These are phyloP conservation scores for Philotrypesis tridentata DNA, from an alignment of 1,140 invertebrate species.

Conservation along the genomic window DNA sequence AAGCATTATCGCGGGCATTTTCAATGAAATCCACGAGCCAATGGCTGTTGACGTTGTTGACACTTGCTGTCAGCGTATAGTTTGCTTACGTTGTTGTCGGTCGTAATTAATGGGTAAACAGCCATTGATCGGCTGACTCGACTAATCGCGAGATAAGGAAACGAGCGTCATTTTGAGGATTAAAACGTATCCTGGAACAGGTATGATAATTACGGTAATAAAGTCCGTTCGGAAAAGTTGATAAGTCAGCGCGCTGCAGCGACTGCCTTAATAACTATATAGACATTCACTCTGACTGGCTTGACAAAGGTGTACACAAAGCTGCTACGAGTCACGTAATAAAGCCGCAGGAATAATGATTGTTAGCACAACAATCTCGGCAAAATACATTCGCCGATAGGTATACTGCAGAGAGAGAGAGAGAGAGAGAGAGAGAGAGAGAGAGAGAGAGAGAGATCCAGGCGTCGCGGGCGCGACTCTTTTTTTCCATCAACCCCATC, in stretches of 20 bases:
- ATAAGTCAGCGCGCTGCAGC: too few relatives aligned
- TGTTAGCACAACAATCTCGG: neutral
- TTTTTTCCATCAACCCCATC: neutral
- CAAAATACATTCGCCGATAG: neutral
- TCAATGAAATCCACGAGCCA: too few relatives aligned
- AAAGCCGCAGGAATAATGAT: too few relatives aligned
- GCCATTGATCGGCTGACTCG: neutral
- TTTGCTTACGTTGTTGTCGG: too few relatives aligned
- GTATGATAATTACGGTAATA: neutral
- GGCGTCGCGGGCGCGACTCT: too few relatives aligned
- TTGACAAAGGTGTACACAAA: neutral
- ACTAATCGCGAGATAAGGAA: neutral
- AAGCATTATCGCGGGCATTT: too few relatives aligned
- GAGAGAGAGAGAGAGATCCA: too few relatives aligned
- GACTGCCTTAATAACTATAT: neutral
- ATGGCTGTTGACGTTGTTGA: too few relatives aligned
- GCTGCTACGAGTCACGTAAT: neutral
- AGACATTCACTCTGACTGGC: neutral
- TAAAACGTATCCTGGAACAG: neutral
- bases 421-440: too few relatives aligned
- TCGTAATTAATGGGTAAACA: neutral
- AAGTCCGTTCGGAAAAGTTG: neutral
- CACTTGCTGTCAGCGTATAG: too few relatives aligned
- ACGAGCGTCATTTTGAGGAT: neutral
- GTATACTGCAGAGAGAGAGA: too few relatives aligned